These are phyloP conservation scores for Ormyrus labotus DNA, from an alignment of 2,888 invertebrate genomes.

Conservation along the genomic window DNA sequence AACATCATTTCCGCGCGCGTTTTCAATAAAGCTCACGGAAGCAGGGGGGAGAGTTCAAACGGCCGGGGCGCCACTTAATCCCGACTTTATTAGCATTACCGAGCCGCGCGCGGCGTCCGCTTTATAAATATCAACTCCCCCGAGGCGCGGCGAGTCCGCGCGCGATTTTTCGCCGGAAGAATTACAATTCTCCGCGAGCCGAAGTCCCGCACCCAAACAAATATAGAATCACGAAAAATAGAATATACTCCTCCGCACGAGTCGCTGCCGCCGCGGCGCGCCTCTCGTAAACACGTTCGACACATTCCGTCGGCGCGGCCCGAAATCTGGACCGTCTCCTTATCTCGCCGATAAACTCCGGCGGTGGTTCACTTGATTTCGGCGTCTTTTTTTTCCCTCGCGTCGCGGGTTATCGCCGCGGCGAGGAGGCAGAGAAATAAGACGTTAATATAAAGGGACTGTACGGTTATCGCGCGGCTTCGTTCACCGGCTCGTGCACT, in stretches of 20 bases:
- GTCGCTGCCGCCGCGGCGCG: neutral
- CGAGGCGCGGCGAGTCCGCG: neutral
- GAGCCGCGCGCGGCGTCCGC: neutral
- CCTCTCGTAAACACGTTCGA: neutral
- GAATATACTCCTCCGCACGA: constrained; percentile 5
- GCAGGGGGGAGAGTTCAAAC: too few species aligned
- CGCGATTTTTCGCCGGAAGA: neutral
- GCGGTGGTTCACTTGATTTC: constrained; percentile 13
- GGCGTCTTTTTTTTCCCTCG: neutral
- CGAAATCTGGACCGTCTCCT: neutral
- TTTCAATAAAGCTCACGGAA: too few species aligned
- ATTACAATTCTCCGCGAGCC: too few species aligned
- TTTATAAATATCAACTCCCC: neutral
- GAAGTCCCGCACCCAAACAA: neutral
- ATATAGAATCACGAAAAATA: constrained; percentile 42
- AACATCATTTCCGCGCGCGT: too few species aligned
- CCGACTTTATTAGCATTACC: neutral
- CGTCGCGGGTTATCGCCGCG: constrained; percentile 1
- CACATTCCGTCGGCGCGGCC: neutral
- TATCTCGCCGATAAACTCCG: constrained; percentile 22
- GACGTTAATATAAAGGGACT: too few species aligned
- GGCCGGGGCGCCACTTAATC: too few species aligned
- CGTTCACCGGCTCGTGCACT: constrained; percentile 29
- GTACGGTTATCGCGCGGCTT: constrained; percentile 1
- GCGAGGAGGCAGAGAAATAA: neutral